A percentile compares a stretch with the other conserved stretches of the same genome.
Evolutionary conservation across 1,140 invertebrate species (phyloP).

Genomic region (Heliconius eleuchia): DNA sequence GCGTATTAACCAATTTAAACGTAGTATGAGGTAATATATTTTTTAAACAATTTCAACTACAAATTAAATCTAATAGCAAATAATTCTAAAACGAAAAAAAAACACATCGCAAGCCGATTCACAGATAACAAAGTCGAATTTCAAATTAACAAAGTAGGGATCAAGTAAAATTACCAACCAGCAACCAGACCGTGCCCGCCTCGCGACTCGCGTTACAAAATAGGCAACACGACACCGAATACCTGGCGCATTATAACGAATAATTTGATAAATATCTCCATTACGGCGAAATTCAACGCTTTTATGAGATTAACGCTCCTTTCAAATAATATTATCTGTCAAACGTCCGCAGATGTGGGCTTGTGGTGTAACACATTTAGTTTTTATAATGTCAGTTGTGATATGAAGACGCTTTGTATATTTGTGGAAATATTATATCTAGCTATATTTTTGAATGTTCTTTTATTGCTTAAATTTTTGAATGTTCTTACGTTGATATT

Average conservation of each 20-base stretch:
- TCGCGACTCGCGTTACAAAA: constrained; percentile 45
- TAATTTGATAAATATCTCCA: constrained; percentile 57
- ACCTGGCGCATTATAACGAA: constrained; percentile 55
- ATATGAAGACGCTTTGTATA: constrained; percentile 13
- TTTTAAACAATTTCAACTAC: neutral
- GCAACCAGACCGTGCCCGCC: constrained; percentile 20
- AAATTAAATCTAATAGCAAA: neutral
- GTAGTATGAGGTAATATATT: no score
- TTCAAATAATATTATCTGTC: constrained; percentile 51
- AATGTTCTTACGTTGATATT: neutral
- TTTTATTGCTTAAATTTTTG: neutral
- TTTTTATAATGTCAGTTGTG: constrained; percentile 12
- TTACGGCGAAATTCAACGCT: constrained; percentile 48
- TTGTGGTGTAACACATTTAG: constrained; percentile 37
- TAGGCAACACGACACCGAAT: constrained; percentile 49
- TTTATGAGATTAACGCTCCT: constrained; percentile 50
- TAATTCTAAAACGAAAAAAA: no score
- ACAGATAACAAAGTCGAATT: constrained; percentile 12
- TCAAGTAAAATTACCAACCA: constrained; percentile 40
- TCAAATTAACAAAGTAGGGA: constrained; percentile 34
- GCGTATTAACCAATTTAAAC: no score
- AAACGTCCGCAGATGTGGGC: constrained; percentile 41
- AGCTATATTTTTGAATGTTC: neutral
- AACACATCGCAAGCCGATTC: neutral
- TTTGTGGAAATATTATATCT: neutral